Evolutionary conservation across 2,797 vertebrate species (phyloP).

Genomic region (Neomorphus geoffroyi): DNA sequence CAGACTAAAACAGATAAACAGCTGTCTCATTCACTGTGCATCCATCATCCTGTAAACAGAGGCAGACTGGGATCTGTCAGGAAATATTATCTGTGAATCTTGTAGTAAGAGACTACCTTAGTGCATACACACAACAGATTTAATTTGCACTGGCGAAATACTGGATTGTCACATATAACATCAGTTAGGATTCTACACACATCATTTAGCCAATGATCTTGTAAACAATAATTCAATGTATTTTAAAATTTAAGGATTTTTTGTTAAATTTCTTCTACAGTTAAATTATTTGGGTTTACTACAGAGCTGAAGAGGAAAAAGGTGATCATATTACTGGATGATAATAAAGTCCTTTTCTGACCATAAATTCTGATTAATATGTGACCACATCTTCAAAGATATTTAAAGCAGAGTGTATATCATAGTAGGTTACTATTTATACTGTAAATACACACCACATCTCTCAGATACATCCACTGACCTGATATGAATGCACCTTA

Average conservation of each 20-base stretch:
- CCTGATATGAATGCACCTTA: background rate
- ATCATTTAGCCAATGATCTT: background rate
- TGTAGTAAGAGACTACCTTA: background rate
- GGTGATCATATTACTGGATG: background rate
- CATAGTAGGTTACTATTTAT: background rate
- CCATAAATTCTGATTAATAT: background rate
- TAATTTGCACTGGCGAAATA: background rate
- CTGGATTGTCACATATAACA: background rate
- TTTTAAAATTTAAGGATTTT: background rate
- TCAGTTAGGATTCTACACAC: background rate
- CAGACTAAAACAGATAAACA: background rate
- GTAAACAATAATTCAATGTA: background rate
- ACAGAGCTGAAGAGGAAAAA: background rate
- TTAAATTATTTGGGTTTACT: background rate
- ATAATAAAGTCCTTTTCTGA: background rate
- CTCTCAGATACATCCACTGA: background rate
- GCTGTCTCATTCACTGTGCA: background rate
- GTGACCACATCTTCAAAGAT: background rate
- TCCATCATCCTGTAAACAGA: background rate
- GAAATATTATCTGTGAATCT: background rate
- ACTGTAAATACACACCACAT: background rate
- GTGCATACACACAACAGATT: background rate
- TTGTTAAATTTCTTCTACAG: background rate
- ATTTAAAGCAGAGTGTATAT: background rate
- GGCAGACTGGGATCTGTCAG: background rate